phyloP scores from a whole-genome alignment of 2,888 invertebrate genomes.

The Aelia acuminata region DNA sequence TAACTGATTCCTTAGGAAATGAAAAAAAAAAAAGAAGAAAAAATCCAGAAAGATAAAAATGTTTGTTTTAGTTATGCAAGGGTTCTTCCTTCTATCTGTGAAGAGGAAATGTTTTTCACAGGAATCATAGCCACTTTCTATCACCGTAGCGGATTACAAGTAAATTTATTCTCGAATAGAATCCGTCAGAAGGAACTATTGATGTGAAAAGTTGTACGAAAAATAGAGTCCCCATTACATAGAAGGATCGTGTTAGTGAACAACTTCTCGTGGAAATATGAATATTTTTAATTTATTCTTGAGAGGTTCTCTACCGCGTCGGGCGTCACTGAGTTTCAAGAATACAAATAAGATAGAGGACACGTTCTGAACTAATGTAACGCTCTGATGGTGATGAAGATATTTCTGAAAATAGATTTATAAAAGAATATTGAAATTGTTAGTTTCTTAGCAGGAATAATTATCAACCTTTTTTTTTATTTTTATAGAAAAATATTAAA shows the following conservation, averaged over 20 bases:
- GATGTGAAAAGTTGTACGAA: background rate
- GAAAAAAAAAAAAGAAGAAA: background rate
- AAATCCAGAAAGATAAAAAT: background rate
- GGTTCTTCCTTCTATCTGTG: background rate
- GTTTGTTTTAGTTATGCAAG: constrained; percentile 12
- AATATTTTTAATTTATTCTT: background rate
- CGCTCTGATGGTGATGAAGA: background rate
- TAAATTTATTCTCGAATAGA: background rate
- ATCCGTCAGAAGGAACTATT: background rate
- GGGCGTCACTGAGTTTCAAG: background rate
- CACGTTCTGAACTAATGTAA: background rate
- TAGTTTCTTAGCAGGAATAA: too few relatives aligned
- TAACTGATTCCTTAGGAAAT: background rate
- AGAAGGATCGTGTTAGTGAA: background rate
- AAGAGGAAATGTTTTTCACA: background rate
- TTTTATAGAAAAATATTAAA: too few relatives aligned
- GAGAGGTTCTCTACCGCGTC: background rate
- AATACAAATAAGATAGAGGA: background rate
- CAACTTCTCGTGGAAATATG: background rate
- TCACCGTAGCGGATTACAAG: background rate
- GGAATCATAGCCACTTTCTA: background rate
- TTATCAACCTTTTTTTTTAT: too few relatives aligned
- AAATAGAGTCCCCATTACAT: background rate
- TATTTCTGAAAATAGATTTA: background rate
- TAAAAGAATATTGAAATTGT: too few relatives aligned